Base-by-base conservation (phyloP, 2,797 vertebrate species). In the Meda fulgida region DNA sequence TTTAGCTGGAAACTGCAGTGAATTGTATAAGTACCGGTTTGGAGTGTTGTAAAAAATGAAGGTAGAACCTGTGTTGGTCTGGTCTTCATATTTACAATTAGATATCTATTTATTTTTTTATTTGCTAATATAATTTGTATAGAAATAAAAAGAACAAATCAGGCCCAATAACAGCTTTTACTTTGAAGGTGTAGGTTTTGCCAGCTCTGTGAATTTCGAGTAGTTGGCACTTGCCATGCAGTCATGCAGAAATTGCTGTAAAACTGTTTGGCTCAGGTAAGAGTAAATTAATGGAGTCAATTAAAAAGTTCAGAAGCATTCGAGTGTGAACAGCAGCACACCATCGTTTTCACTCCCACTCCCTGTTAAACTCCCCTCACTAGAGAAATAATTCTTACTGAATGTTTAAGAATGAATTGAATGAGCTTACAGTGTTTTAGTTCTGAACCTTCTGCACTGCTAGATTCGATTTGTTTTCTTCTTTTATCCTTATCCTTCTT, bases 231-330 rank as follows among this genome's bases (percentile, higher is more conserved):
- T 78, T 73, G 84, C 55, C 53, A 81, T 77, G 80, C 81, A 77
- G 43, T 76, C 58, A 67, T 81, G 77, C 83, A 79, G 69, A 84
- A 86, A 79, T 63, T 77, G 53, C 51, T 55, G 51, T 40, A 72
- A 84, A 51, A 78, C 36, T 60, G 82, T 77, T 82, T 70, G 34
- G 43, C 69, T 71, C 58, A 84, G 65, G 80, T 83, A 51, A 29
- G 76, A 65, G 58, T 72, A 60, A 84, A 84, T 81, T 82, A 86
- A 69, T 82, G n/a, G 79, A 23, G 69, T 77, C 76, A 88, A 84
- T 88, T 84, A 88, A 69, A 77, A 84, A 73, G 60, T 86, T 76
- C 67, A 40, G 38, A 38, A 82, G 67, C 79, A 18, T 86, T 69
- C 72, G 29, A 43, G 48, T 75, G 75, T 76, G n/a, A 84, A 81